Evolutionary conservation across 2,888 invertebrate species (phyloP), one percentile per base, ranked within the genome.

Genomic region (Epistrophella euchroma): DNA sequence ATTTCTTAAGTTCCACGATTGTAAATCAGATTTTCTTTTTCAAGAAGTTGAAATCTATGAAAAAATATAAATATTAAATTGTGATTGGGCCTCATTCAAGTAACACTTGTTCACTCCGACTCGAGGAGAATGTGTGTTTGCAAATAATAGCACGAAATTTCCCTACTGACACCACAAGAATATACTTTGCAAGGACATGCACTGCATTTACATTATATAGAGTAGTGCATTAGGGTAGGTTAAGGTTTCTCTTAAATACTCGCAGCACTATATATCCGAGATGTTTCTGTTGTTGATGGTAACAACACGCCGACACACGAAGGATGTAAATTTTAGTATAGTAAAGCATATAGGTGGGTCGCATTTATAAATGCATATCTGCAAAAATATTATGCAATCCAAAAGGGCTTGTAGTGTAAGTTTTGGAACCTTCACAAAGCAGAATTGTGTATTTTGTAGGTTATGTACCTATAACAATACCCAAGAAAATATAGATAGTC

Each of bases 111-210:
- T 19, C 15, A 19, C 22, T 72, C 62, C 17, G 50, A 58, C 58
- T 72, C 28, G 22, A n/a, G 43, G 35, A 7, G n/a, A 43, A 2
- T 7, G 6, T 78, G 70, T 75, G 64, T 71, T 37, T 79, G n/a
- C 47, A 74, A 79, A 74, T 79, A 79, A 74, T 79, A 64, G 68
- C 25, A 52, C 70, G 79, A 71, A 74, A 64, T 74, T 75, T 84
- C 75, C 74, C 74, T 68, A 75, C 79, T 79, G 84, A 79, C 70
- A 62, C 64, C 60, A 52, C 62, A 73, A 79, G 83, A 47, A 78
- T 68, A 78, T 68, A 62, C 77, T 56, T 60, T 22, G 4, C 70
- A 79, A 77, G 77, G 77, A 78, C 66, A 78, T 68, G 73, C 60
- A 73, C 40, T 17, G 28, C 56, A 70, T n/a, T n/a, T 56, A 72